phyloP scores from a whole-genome alignment of 2,888 invertebrate species.

The Hylaea fasciaria region DNA sequence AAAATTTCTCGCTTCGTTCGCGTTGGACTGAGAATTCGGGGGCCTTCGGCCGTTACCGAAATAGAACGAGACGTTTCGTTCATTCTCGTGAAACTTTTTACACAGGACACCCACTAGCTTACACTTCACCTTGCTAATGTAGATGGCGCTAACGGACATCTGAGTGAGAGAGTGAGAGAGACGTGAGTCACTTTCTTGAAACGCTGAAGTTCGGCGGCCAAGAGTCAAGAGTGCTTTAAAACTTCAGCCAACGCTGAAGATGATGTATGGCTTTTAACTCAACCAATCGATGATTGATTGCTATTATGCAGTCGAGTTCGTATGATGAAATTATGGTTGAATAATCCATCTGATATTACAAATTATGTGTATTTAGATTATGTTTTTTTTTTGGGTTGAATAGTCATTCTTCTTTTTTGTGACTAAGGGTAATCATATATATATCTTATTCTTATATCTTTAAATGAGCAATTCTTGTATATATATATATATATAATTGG shows the following conservation, averaged over 20 bases:
- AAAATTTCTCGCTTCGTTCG: conserved; percentile 56
- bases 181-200: conserved; percentile 65
- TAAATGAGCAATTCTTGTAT: too few relatives aligned
- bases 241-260: conserved; percentile 41
- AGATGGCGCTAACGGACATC: conserved; percentile 79
- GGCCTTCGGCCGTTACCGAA: conserved; percentile 79
- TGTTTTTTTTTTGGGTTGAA: too few relatives aligned
- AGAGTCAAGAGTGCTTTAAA: conserved; percentile 38
- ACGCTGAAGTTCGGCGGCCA: conserved; percentile 45
- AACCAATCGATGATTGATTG: conserved; percentile 37
- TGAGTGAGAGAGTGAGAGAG: conserved; percentile 64
- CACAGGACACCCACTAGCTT: conserved; percentile 78
- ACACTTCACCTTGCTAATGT: conserved; percentile 79
- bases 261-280: conserved; percentile 53
- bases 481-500: too few relatives aligned
- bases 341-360: too few relatives aligned
- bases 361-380: too few relatives aligned
- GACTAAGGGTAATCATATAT: too few relatives aligned
- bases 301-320: conserved; percentile 6
- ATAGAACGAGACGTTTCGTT: conserved; percentile 81
- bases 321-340: not conserved
- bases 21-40: conserved; percentile 56
- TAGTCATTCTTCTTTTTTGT: not conserved
- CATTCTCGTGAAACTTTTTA: conserved; percentile 79
- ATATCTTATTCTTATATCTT: too few relatives aligned